A percentile compares a stretch with the other conserved stretches of the same genome.
phyloP scores from a whole-genome alignment of 2,888 invertebrate species.

The Meandrusa payeni region DNA sequence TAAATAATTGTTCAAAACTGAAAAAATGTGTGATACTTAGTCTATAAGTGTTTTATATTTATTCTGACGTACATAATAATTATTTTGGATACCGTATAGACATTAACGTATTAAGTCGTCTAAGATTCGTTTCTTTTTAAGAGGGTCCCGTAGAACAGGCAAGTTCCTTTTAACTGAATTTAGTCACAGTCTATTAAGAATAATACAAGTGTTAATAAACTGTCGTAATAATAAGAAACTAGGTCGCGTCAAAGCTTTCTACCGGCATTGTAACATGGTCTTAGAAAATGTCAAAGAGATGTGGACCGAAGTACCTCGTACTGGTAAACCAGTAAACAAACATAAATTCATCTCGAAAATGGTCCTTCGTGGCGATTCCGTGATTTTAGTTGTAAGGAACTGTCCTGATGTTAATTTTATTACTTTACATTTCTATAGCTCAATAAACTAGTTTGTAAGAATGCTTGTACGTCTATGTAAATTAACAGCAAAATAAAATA shows the following conservation, averaged over 20 bases:
- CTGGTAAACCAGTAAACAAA: constrained; percentile 95
- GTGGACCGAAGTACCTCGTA: constrained; percentile 99
- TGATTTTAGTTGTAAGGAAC: constrained; percentile 97
- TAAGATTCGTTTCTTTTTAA: too few species aligned
- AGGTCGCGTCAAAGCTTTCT: constrained; percentile 97
- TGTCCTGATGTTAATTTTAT: too few species aligned
- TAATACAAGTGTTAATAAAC: constrained; percentile 98
- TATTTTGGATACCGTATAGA: too few species aligned
- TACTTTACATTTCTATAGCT: constrained; percentile 6
- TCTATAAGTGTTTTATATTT: too few species aligned
- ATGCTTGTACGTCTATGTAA: constrained; percentile 16
- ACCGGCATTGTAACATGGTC: constrained; percentile 99
- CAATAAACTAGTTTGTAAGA: constrained; percentile 16
- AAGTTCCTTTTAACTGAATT: too few species aligned
- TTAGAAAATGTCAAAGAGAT: constrained; percentile 99
- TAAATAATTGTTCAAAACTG: too few species aligned
- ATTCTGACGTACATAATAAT: too few species aligned
- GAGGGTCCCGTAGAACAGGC: too few species aligned
- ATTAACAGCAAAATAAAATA: not conserved
- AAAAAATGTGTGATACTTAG: too few species aligned
- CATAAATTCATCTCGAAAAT: constrained; percentile 99
- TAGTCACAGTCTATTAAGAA: constrained; percentile 99
- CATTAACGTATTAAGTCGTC: too few species aligned
- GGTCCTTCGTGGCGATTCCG: constrained; percentile 99
- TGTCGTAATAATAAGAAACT: constrained; percentile 99